Conservation (phyloP, 2,888 invertebrate species). For the Ennomos quercinarius region DNA sequence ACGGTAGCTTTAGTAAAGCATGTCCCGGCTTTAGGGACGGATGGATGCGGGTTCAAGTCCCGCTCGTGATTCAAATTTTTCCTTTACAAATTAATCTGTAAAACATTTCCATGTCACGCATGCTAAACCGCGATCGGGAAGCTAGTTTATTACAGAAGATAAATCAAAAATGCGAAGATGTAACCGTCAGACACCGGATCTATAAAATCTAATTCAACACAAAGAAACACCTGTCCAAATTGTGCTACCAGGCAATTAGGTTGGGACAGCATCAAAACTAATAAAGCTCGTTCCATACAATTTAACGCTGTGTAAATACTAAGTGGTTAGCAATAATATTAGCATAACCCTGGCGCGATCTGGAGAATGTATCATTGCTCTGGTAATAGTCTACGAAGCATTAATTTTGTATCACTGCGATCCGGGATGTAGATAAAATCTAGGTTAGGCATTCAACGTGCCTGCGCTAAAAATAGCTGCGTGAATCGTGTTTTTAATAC, state of each 20-base stretch:
- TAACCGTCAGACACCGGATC: too few relatives aligned
- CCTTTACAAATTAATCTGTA: too few relatives aligned
- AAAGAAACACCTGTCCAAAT: slow-evolving; percentile 7
- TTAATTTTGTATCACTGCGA: slow-evolving; percentile 13
- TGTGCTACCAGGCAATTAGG: slow-evolving; percentile 2
- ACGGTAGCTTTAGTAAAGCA: too few relatives aligned
- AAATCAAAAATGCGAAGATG: too few relatives aligned
- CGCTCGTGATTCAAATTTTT: too few relatives aligned
- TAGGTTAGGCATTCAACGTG: slow-evolving; percentile 12
- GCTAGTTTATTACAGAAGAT: too few relatives aligned
- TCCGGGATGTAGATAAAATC: slow-evolving; percentile 11
- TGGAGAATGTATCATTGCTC: slow-evolving; percentile 10
- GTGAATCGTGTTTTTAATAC: too few relatives aligned
- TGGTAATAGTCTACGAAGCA: slow-evolving; percentile 1
- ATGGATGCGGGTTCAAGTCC: too few relatives aligned
- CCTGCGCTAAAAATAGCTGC: too few relatives aligned
- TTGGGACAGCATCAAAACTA: slow-evolving; percentile 20
- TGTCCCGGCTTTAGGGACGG: too few relatives aligned
- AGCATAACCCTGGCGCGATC: slow-evolving; percentile 10
- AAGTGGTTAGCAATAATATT: slow-evolving; percentile 15
- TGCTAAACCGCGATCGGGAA: too few relatives aligned
- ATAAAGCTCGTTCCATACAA: slow-evolving; percentile 6
- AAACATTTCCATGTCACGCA: too few relatives aligned
- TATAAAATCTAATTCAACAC: neutral
- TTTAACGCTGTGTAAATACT: slow-evolving; percentile 14